These are phyloP conservation scores for cattle (Bos taurus) DNA, from an alignment of 2,113 vertebrate species.

Conservation along the genomic window ARS-UCD2.0 NC_037348.1:63125501-63126000, in stretches of 20 bases:
- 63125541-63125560: neutral
- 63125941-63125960: conserved; percentile 35
- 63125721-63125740: neutral
- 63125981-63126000: conserved; percentile 61
- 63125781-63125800: neutral
- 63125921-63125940: neutral
- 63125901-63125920: conserved; percentile 16
- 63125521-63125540: too few species aligned
- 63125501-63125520: rapidly evolving
- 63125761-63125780: neutral
- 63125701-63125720: rapidly evolving
- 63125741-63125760: too few species aligned
- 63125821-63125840: neutral
- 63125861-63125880: neutral
- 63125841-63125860: neutral
- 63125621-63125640: neutral
- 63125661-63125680: neutral
- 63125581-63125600: rapidly evolving
- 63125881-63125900: neutral
- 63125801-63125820: neutral
- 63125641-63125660: too few species aligned
- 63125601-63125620: too few species aligned
- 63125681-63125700: too few species aligned
- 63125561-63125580: neutral
- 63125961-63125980: conserved; percentile 35